These are phyloP conservation scores for Chiroxiphia lanceolata DNA, from an alignment of 2,797 vertebrate genomes.

Conservation along the genomic window DNA sequence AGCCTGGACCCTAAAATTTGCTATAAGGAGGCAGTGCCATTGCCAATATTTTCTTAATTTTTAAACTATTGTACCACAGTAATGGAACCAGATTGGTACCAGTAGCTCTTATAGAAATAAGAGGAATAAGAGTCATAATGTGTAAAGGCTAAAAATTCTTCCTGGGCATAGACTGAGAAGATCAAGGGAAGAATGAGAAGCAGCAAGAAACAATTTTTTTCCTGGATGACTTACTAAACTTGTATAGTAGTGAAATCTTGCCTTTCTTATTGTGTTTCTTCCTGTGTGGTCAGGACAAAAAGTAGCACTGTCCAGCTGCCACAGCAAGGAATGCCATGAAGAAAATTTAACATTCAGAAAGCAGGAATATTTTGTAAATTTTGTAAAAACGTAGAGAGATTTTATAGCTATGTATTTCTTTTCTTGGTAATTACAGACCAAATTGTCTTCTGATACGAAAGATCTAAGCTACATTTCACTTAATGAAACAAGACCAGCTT, in stretches of 20 bases:
- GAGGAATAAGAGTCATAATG: not conserved
- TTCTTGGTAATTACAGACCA: not conserved
- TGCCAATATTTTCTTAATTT: not conserved
- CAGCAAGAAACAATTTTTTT: not conserved
- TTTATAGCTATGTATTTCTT: not conserved
- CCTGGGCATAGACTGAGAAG: not conserved
- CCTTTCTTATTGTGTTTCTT: conserved; percentile 25
- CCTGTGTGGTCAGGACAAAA: not conserved
- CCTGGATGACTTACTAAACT: not conserved
- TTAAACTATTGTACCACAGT: not conserved
- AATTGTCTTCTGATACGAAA: not conserved
- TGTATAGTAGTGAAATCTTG: not conserved
- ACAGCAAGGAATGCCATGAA: not conserved
- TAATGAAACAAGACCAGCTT: not conserved
- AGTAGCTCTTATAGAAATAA: not conserved
- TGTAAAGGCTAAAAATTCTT: not conserved
- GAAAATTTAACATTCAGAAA: not conserved
- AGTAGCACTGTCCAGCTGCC: not conserved
- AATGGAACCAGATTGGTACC: not conserved
- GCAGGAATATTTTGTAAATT: not conserved
- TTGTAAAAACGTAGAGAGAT: not conserved
- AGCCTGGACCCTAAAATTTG: not conserved
- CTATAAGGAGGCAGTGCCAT: not conserved
- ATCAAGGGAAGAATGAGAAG: not conserved
- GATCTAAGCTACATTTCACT: not conserved